phyloP scores from a whole-genome alignment of 2,797 vertebrate genomes.

The Poecilia velifera region DNA sequence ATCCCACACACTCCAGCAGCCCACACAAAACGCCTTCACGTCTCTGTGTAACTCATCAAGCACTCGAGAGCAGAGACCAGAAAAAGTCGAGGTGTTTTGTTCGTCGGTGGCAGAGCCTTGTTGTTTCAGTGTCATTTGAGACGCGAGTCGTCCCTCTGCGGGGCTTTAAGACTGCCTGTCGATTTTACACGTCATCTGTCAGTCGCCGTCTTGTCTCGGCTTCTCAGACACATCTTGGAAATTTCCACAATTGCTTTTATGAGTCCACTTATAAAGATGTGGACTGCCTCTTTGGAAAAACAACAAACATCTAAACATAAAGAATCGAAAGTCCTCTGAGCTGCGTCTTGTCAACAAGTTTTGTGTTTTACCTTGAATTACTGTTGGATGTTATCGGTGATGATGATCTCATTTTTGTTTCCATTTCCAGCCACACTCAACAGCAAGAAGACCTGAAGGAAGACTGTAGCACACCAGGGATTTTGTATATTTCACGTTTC shows the following conservation, averaged over 20 bases:
- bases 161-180: background rate
- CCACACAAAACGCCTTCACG: constrained; percentile 50
- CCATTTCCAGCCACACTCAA: background rate
- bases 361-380: background rate
- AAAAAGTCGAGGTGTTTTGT: constrained; percentile 43
- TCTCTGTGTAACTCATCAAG: constrained; percentile 39
- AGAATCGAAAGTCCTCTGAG: background rate
- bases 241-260: constrained; percentile 17
- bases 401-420: background rate
- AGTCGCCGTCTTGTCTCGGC: constrained; percentile 22
- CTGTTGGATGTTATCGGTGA: background rate
- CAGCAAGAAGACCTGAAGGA: background rate
- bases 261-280: constrained; percentile 8
- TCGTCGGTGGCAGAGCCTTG: constrained; percentile 37
- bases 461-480: background rate
- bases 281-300: background rate
- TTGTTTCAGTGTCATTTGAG: constrained; percentile 24
- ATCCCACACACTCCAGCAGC: constrained; percentile 55
- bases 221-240: constrained; percentile 16
- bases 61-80: constrained; percentile 31
- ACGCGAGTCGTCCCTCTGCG: constrained; percentile 15
- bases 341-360: background rate
- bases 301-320: background rate
- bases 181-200: constrained; percentile 30
- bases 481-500: background rate